Evolutionary conservation across 2,888 invertebrate genomes (phyloP), one percentile per base, ranked within the genome.

Genomic region (Oscheius sp.): DNA sequence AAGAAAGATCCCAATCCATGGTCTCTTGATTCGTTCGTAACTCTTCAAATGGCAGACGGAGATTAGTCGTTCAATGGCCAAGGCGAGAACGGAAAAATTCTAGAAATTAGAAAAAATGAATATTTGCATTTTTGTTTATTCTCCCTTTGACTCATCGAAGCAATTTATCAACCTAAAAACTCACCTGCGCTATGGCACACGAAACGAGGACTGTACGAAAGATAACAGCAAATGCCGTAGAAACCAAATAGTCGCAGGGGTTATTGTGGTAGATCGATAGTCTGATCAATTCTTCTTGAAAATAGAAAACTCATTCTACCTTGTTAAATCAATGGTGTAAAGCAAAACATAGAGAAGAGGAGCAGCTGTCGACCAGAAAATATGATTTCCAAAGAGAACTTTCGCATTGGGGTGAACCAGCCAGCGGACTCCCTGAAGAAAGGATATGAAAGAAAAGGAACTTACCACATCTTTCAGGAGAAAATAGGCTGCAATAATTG

Each of bases 391-490:
- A 20, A 59, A 59, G 24, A 59, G 41, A 28, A 59, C 17, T 44
- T 59, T 38, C 14, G 59, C 59, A 59, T 59, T 59, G 5, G 59
- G 59, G 17, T 59, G 59, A n/a, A 59, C 44, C n/a, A 59, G 44
- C 59, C 59, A 59, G 8, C 24, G n/a, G 2, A 41, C 41, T n/a
- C 59, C 59, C 59, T 59, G 12, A 44, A 33, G 30, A 14, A 38
- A 4, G 24, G 17, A 12, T 9, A 8, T 17, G 26, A 17, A n/a
- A 59, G 5, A 5, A n/a, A 5, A 36, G 24, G 14, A 41, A 57
- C 41, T 38, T 14, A 57, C 59, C 1, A 59, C 44, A 26, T 44
- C 44, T 44, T 28, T 41, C 14, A 59, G 26, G 17, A 59, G 30
- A 59, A 59, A 59, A 30, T 44, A 59, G 6, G 59, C 26, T 9